Percentiles rank a stretch among this genome's conserved stretches.
These are phyloP conservation scores for Lampris megalopsis DNA, from an alignment of 2,113 vertebrate genomes.

Conservation along the genomic window DNA sequence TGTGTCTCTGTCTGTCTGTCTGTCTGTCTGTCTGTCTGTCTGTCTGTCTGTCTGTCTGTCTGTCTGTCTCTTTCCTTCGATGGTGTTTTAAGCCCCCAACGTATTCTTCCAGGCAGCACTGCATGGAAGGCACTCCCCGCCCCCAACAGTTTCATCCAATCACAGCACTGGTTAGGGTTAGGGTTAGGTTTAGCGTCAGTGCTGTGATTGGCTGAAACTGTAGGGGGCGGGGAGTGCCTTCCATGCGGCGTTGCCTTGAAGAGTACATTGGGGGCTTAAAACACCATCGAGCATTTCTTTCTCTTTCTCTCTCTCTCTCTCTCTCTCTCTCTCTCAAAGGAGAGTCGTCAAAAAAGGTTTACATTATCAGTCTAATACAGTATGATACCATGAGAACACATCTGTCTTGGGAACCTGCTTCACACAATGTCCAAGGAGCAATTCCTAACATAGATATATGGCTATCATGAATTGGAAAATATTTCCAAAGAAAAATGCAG, in stretches of 20 bases:
- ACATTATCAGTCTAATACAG: constrained; percentile 20
- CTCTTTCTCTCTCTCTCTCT: background rate
- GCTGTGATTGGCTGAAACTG: no score
- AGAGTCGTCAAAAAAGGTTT: constrained; percentile 31
- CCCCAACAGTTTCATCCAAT: no score
- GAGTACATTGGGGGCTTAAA: no score
- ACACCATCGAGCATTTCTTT: no score
- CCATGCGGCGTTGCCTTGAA: no score
- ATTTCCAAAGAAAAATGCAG: constrained; percentile 45
- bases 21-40: background rate
- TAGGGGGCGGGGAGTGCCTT: no score
- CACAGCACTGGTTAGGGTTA: no score
- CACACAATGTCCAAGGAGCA: constrained; percentile 18
- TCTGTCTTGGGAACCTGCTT: background rate
- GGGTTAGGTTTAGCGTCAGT: no score
- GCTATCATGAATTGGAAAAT: constrained; percentile 15
- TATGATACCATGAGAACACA: constrained; percentile 3
- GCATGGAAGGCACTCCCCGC: constrained; percentile 2
- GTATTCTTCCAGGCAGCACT: background rate
- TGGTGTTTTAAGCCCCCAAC: no score
- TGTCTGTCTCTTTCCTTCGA: background rate
- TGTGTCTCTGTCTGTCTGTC: no score
- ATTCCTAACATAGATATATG: constrained; percentile 37
- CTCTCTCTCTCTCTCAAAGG: background rate
- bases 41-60: no score